Base-by-base conservation (phyloP, 2,888 invertebrate species). In the Eilema griseolum region DNA sequence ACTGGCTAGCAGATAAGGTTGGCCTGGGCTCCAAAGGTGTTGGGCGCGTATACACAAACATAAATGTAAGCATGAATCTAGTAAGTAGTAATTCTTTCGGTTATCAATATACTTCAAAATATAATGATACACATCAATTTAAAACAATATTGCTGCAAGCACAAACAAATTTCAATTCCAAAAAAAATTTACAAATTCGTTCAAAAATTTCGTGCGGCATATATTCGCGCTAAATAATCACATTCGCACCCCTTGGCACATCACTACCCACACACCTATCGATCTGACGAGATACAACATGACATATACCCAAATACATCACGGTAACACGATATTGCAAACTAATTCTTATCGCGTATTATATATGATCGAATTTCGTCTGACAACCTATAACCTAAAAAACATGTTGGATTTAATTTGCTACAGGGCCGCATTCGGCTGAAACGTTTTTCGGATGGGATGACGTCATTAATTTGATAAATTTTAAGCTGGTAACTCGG, bases 371-470 rank as follows among this genome's bases (percentile, higher is more conserved):
- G 80, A 81, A 82, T 88, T 88, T 89, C 79, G 86, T 81, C 69
- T 76, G 85, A 73, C 80, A 69, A 69, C 59, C 76, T 74, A 68
- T 92, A 92, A 93, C 93, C 93, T 90, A 92, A 84, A 91, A 92
- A 90, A 84, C 78, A 88, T 89, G 89, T 88, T 87, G 88, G 88
- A 87, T 88, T 61, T 90, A 90, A 91, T 92, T 89, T 87, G 87
- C 86, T 76, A 83, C 89, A 89, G 88, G 85, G 86, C 82, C 86
- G 89, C 79, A 90, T 83, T 88, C 82, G 77, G 86, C 82, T 83
- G 83, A 83, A 86, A 81, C 73, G 76, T 79, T 83, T 86, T 85
- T 82, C 81, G 79, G 74, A 72, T 82, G 81, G 72, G 79, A 83
- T 86, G 83, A 83, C 81, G 86, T 86, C 83, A 88, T 86, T 87